phyloP scores from a whole-genome alignment of 2,888 invertebrate genomes.

The Odontothrips loti region DNA sequence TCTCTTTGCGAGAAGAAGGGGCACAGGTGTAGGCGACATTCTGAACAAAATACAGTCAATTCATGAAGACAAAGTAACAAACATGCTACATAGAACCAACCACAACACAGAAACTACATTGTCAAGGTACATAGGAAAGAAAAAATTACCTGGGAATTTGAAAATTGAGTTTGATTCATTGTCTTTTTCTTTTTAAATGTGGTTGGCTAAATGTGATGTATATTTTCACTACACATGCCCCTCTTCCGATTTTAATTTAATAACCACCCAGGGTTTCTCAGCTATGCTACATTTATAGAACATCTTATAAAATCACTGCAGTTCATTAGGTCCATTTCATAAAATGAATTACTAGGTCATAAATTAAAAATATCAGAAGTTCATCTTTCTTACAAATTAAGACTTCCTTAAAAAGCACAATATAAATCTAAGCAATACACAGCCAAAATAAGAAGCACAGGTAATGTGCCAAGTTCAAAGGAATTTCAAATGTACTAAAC shows the following conservation, averaged over 20 bases:
- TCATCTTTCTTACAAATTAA: background rate
- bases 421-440: background rate
- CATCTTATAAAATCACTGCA: background rate
- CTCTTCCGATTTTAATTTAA: background rate
- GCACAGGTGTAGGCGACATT: too few relatives aligned
- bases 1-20: background rate
- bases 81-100: background rate
- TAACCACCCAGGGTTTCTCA: background rate
- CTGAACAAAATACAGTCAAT: background rate
- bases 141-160: background rate
- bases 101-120: too few relatives aligned
- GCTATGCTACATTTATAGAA: background rate
- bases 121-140: too few relatives aligned
- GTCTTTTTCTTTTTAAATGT: too few relatives aligned
- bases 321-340: background rate
- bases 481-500: background rate
- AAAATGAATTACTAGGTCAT: background rate
- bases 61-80: background rate
- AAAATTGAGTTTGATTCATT: background rate
- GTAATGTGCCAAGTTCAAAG: background rate
- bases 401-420: background rate
- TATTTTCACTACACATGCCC: background rate
- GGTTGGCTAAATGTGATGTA: background rate
- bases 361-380: background rate
- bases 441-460: constrained; percentile 1